Evolutionary conservation across 2,888 invertebrate species (phyloP).

Genomic region (Dusona sp.): DNA sequence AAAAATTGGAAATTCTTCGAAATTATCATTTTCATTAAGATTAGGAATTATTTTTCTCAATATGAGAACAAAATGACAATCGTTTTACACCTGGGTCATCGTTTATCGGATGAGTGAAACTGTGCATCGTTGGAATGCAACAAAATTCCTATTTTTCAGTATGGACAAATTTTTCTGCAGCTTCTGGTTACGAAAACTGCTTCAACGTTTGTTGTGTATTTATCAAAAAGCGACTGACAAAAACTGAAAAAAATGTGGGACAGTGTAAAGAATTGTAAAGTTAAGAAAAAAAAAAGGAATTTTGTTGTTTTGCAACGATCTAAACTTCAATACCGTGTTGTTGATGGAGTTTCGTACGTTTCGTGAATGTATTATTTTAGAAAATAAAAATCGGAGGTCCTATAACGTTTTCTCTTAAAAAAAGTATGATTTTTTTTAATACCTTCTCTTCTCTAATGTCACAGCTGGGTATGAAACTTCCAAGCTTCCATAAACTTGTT

Average conservation of each 20-base stretch:
- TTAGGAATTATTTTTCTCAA: not conserved
- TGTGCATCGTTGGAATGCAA: too few relatives aligned
- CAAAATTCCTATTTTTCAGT: too few relatives aligned
- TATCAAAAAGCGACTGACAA: not conserved
- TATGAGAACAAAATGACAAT: too few relatives aligned
- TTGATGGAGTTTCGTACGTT: not conserved
- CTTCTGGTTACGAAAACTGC: too few relatives aligned
- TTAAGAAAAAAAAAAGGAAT: not conserved
- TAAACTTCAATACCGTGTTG: not conserved
- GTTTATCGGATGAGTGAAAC: too few relatives aligned
- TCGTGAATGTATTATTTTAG: not conserved
- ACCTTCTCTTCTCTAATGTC: not conserved
- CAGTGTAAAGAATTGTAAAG: not conserved
- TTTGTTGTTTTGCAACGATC: not conserved
- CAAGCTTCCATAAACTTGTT: constrained; percentile 51
- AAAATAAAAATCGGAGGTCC: not conserved
- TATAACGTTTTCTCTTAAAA: constrained; percentile 10
- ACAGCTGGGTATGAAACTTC: constrained; percentile 31
- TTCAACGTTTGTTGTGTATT: not conserved
- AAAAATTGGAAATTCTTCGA: not conserved
- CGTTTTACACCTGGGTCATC: too few relatives aligned
- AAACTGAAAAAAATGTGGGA: not conserved
- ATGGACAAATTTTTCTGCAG: too few relatives aligned
- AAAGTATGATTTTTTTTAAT: not conserved
- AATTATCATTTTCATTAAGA: not conserved